Evolutionary conservation across 2,113 vertebrate genomes (phyloP).

Genomic region (Pavo muticus): DNA sequence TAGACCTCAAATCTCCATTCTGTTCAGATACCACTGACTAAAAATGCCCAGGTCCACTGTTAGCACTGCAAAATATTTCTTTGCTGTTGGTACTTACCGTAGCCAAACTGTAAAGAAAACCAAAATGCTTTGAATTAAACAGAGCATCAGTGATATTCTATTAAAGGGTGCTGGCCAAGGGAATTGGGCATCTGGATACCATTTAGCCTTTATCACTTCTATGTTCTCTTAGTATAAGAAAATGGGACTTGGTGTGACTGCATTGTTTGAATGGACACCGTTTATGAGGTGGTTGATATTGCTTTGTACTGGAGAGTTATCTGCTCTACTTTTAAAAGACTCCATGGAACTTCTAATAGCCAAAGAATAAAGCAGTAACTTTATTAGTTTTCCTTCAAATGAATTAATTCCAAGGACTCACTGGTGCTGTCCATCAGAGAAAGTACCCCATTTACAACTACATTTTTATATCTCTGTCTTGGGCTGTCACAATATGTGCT

Average conservation of each 20-base stretch:
- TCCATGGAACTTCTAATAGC: not conserved
- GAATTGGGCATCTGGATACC: not conserved
- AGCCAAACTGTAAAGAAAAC: not conserved
- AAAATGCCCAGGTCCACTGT: not conserved
- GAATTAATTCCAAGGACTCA: not conserved
- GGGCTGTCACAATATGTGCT: not conserved
- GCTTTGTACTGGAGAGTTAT: not conserved
- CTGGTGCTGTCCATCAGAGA: not conserved
- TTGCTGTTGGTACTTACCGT: accelerated
- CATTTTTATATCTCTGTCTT: not conserved
- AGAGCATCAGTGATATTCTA: not conserved
- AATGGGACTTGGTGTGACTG: not conserved
- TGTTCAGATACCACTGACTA: not conserved
- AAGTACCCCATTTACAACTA: not conserved
- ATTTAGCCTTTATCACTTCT: not conserved
- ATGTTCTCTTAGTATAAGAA: not conserved
- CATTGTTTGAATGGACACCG: not conserved
- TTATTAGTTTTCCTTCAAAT: not conserved
- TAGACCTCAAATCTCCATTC: not conserved
- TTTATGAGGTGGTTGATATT: not conserved
- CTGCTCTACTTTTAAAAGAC: not conserved
- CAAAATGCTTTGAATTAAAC: not conserved
- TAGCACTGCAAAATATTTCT: not conserved
- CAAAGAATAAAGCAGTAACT: not conserved
- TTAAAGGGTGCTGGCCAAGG: not conserved